A percentile compares a stretch with the other conserved stretches of the same genome.
Evolutionary conservation across 2,888 invertebrate genomes (phyloP).

Genomic region (Colletes collaris): DNA sequence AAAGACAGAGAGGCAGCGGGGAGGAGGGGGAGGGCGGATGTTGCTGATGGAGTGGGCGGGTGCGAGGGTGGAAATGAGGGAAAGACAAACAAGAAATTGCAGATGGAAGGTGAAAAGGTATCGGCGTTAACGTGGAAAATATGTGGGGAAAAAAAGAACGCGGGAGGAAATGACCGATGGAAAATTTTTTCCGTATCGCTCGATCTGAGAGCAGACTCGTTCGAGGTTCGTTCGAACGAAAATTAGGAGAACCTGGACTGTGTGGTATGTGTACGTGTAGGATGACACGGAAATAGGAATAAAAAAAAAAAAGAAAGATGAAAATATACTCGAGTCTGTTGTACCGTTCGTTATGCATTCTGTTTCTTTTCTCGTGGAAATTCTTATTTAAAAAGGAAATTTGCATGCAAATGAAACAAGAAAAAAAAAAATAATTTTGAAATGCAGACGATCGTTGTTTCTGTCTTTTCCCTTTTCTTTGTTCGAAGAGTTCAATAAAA

Average conservation of each 20-base stretch:
- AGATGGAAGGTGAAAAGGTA: neutral
- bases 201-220: neutral
- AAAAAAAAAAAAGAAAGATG: neutral
- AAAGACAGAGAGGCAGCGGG: slow-evolving; percentile 37
- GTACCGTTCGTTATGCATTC: neutral
- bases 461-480: slow-evolving; percentile 13
- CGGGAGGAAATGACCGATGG: neutral
- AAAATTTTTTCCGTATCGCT: neutral
- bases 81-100: slow-evolving; percentile 24
- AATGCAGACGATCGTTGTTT: slow-evolving; percentile 39
- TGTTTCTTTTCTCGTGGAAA: slow-evolving; percentile 35
- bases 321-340: slow-evolving; percentile 25
- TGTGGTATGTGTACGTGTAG: neutral
- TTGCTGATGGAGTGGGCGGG: neutral
- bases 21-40: neutral
- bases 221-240: neutral
- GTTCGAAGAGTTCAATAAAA: neutral
- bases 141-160: neutral
- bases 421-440: slow-evolving; percentile 29
- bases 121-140: neutral
- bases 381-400: slow-evolving; percentile 29
- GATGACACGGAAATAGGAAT: neutral
- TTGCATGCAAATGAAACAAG: neutral
- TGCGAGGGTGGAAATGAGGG: slow-evolving; percentile 9
- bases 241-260: neutral